Percentiles rank a stretch among this genome's conserved stretches.
phyloP scores from a whole-genome alignment of 1,140 invertebrate genomes.

The Luehdorfia chinensis region DNA sequence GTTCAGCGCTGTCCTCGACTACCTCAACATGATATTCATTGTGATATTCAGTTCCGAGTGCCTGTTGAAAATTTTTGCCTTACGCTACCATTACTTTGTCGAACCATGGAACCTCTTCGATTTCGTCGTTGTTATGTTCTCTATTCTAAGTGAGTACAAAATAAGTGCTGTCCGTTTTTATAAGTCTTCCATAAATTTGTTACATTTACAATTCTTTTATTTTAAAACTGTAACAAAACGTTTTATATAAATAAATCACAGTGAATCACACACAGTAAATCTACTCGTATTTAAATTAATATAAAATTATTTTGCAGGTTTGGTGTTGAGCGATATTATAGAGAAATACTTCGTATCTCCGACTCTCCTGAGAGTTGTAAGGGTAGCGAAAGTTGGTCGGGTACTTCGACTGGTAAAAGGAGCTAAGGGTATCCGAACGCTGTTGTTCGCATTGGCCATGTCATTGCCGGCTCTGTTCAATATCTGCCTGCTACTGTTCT shows the following conservation, averaged over 20 bases:
- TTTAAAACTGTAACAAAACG: too few species aligned
- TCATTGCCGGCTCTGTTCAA: constrained; percentile 98
- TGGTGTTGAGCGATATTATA: constrained; percentile 96
- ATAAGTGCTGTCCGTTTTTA: background rate
- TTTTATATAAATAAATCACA: too few species aligned
- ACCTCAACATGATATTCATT: constrained; percentile 98
- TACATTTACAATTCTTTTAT: too few species aligned
- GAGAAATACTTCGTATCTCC: constrained; percentile 99
- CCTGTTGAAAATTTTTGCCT: constrained; percentile 97
- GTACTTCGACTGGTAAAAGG: constrained; percentile 98
- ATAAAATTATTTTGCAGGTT: constrained; percentile 89
- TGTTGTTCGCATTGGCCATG: constrained; percentile 98
- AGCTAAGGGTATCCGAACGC: constrained; percentile 97
- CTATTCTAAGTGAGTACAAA: constrained; percentile 91
- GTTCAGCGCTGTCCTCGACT: constrained; percentile 90
- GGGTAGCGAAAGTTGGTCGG: constrained; percentile 98
- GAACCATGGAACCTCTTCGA: constrained; percentile 99
- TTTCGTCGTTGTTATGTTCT: constrained; percentile 98
- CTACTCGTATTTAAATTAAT: too few species aligned
- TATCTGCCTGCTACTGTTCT: constrained; percentile 97
- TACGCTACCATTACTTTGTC: constrained; percentile 98
- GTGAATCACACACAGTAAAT: too few species aligned
- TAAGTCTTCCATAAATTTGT: background rate
- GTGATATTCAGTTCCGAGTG: constrained; percentile 98
- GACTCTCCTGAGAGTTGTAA: constrained; percentile 96